A percentile compares a stretch with the other conserved stretches of the same genome.
phyloP scores from a whole-genome alignment of 2,113 vertebrate genomes.

The Polyodon spathula region DNA sequence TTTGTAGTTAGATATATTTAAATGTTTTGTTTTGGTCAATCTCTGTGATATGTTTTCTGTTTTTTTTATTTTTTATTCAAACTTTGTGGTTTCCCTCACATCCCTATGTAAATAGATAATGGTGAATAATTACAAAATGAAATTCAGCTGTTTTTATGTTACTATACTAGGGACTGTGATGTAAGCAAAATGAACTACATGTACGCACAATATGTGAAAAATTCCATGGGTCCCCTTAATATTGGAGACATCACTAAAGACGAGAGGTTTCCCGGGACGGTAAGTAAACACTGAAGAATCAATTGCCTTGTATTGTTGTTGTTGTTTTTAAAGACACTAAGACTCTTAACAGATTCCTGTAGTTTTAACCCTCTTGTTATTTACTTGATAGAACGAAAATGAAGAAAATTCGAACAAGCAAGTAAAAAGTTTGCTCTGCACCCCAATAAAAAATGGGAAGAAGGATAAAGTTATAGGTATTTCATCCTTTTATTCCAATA shows the following conservation, averaged over 20 bases:
- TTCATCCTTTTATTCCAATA: background rate
- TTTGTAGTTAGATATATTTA: too few relatives aligned
- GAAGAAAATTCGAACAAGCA: conserved; percentile 51
- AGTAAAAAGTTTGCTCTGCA: conserved; percentile 85
- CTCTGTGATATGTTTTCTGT: too few relatives aligned
- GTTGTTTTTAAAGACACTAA: background rate
- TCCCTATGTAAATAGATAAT: too few relatives aligned
- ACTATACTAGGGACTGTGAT: conserved; percentile 63
- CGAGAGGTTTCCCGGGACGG: conserved; percentile 81
- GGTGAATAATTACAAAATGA: background rate
- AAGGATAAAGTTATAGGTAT: conserved; percentile 98
- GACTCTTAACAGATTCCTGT: background rate
- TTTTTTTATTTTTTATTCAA: too few relatives aligned
- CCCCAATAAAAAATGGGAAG: conserved; percentile 89
- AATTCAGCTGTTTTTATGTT: conserved; percentile 14
- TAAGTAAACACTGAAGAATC: conserved; percentile 46
- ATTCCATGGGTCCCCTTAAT: conserved; percentile 85
- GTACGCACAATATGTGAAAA: conserved; percentile 89
- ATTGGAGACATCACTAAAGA: conserved; percentile 79
- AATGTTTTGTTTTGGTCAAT: too few relatives aligned
- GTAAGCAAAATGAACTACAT: conserved; percentile 87
- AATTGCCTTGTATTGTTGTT: background rate
- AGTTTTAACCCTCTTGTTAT: conserved; percentile 24
- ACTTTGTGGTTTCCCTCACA: too few relatives aligned
- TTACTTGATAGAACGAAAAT: conserved; percentile 68